Evolutionary conservation across 2,113 vertebrate species (phyloP), one percentile per base, ranked within the genome.

Genomic region (Calidris pygmaea): DNA sequence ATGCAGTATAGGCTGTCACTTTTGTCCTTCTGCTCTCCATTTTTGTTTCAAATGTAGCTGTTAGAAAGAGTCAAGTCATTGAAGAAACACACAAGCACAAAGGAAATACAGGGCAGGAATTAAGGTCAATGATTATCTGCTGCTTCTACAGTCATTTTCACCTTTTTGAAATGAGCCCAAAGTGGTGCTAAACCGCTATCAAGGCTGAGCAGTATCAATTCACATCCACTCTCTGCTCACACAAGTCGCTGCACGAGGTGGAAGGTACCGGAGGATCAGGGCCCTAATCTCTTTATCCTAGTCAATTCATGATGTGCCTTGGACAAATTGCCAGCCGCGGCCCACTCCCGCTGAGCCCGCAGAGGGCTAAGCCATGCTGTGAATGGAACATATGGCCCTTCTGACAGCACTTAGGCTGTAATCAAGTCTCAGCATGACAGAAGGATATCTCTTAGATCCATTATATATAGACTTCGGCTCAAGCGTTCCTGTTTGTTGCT

Each of bases 231-330:
- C 66, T 34, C 50, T 3, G 2, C 88, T 92, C 76, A n/a, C 12
- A 62, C 18, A 50, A 87, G 80, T 87, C 5, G 4, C n/a, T 76
- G 52, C 62, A 66, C 1, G 0, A 94, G 45, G 77, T 82, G 35
- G 66, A 93, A 83, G 39, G 77, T 87, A 93, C 20, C 1, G 0
- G 7, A 91, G 74, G 92, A 96, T 96, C 95, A 87, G 48, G 55
- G n/a, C 39, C 50, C 78, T 95, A 91, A 95, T 93, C 90, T 96
- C 62, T 95, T 96, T 91, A 97, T 93, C 94, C 87, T 19, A 87
- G 91, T 90, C 87, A 91, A 80, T 95, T 95, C 95, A 60, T 85
- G 53, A 75, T 20, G 47, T 95, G 41, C 82, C 63, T 91, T 74
- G 79, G 76, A 96, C 89, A 87, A 97, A 91, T 85, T 83, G 55